These are phyloP conservation scores for Camptogramma bilineatum DNA, from an alignment of 2,888 invertebrate genomes.

Conservation along the genomic window DNA sequence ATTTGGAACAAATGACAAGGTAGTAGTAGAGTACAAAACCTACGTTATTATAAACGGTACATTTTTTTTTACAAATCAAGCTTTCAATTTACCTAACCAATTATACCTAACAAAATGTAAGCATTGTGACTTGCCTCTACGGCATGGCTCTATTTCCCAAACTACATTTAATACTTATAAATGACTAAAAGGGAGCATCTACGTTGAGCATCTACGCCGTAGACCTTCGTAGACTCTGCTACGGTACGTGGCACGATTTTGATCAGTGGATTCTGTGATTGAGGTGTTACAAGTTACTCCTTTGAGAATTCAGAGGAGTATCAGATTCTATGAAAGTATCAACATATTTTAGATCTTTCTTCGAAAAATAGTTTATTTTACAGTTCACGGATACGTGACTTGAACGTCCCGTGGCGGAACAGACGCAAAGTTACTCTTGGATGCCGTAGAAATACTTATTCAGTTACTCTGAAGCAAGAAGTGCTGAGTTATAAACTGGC, in stretches of 20 bases:
- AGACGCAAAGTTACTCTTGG: constrained; percentile 22
- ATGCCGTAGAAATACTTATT: constrained; percentile 30
- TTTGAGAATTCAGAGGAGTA: neutral
- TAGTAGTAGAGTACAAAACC: too few species aligned
- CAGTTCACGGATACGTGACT: constrained; percentile 4
- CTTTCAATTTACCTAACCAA: too few species aligned
- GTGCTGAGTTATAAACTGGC: constrained; percentile 22
- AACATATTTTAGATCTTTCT: neutral
- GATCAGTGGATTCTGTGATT: neutral
- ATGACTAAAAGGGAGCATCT: neutral
- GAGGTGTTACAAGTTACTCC: neutral
- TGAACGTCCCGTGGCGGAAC: constrained; percentile 13
- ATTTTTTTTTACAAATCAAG: too few species aligned
- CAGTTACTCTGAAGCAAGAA: constrained; percentile 24
- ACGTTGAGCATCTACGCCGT: constrained; percentile 5
- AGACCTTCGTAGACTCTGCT: constrained; percentile 10
- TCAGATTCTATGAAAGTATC: neutral
- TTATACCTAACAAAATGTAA: too few species aligned
- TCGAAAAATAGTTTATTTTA: neutral
- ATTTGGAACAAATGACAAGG: too few species aligned
- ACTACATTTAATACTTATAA: too few species aligned
- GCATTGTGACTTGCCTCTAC: too few species aligned
- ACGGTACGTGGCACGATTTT: neutral
- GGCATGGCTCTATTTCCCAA: too few species aligned
- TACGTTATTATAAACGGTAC: too few species aligned